These are phyloP conservation scores for Tenthredo amoena DNA, from an alignment of 2,888 invertebrate genomes.

Conservation along the genomic window DNA sequence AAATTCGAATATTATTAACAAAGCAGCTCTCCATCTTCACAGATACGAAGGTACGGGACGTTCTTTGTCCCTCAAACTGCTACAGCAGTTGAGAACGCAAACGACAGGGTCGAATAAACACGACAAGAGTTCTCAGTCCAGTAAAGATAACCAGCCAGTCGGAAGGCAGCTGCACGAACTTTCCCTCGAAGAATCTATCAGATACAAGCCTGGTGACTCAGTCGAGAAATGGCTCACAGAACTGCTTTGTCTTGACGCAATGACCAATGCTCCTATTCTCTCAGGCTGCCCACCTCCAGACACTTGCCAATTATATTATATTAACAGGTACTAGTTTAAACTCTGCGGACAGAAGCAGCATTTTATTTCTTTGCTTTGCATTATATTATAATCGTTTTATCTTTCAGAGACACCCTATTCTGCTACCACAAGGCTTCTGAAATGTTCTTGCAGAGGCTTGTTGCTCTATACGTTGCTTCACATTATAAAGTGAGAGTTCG, in stretches of 20 bases:
- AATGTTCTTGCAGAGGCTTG: conserved; percentile 93
- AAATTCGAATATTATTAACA: background rate
- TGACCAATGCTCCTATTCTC: conserved; percentile 82
- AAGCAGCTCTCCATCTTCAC: conserved; percentile 47
- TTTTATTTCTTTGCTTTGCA: background rate
- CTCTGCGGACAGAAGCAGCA: background rate
- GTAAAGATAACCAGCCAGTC: conserved; percentile 76
- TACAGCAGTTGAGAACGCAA: conserved; percentile 90
- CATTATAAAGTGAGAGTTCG: conserved; percentile 91
- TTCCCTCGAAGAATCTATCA: conserved; percentile 95
- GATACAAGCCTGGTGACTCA: conserved; percentile 92
- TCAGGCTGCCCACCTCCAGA: conserved; percentile 95
- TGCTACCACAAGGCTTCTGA: conserved; percentile 97
- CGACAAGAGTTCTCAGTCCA: conserved; percentile 77
- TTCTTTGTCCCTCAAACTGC: conserved; percentile 95
- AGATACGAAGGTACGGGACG: conserved; percentile 98
- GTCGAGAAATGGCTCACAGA: conserved; percentile 95
- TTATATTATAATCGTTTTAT: background rate
- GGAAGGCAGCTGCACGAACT: conserved; percentile 81
- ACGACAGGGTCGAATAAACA: conserved; percentile 80
- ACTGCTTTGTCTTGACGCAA: conserved; percentile 94
- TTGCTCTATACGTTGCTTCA: conserved; percentile 97
- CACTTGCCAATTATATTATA: conserved; percentile 92
- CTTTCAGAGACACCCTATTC: conserved; percentile 93
- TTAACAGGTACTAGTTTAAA: conserved; percentile 80